These are phyloP conservation scores for Dastarcus helophoroides DNA, from an alignment of 2,888 invertebrate genomes.

Conservation along the genomic window DNA sequence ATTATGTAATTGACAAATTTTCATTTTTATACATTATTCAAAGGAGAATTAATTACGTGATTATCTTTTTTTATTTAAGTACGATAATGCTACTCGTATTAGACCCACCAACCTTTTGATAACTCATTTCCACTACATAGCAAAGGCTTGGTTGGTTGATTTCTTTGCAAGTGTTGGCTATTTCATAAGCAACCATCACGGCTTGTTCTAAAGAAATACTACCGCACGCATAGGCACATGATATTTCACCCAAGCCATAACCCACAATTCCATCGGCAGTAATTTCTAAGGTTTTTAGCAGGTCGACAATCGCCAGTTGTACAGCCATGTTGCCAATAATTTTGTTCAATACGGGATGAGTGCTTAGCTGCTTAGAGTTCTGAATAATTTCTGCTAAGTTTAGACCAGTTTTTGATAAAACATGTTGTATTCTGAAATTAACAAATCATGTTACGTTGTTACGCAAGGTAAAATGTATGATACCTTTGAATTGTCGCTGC, in stretches of 20 bases:
- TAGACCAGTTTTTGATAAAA: conserved; percentile 12
- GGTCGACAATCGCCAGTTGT: conserved; percentile 39
- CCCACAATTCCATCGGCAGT: conserved; percentile 20
- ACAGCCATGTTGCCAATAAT: conserved; percentile 39
- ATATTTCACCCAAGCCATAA: conserved; percentile 9
- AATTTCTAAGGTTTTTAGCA: conserved; percentile 40
- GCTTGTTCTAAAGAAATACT: conserved; percentile 11
- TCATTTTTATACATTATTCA: no score
- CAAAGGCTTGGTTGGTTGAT: conserved; percentile 2
- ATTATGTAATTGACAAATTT: no score
- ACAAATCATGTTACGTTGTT: no score
- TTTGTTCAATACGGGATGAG: conserved; percentile 3
- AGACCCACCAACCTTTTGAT: no score
- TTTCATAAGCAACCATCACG: conserved; percentile 8
- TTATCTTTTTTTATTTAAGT: no score
- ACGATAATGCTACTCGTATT: no score
- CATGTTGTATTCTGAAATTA: conserved; percentile 13
- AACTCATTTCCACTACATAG: no score
- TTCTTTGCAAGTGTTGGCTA: conserved; percentile 7
- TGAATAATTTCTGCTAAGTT: conserved; percentile 14
- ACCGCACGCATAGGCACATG: conserved; percentile 11
- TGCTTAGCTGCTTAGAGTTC: neutral
- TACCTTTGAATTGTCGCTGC: conserved; percentile 9
- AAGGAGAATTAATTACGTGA: no score
- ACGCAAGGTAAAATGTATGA: no score